A percentile compares a stretch with the other conserved stretches of the same genome.
Evolutionary conservation across 2,888 invertebrate species (phyloP).

Genomic region (Quadriops clusia): DNA sequence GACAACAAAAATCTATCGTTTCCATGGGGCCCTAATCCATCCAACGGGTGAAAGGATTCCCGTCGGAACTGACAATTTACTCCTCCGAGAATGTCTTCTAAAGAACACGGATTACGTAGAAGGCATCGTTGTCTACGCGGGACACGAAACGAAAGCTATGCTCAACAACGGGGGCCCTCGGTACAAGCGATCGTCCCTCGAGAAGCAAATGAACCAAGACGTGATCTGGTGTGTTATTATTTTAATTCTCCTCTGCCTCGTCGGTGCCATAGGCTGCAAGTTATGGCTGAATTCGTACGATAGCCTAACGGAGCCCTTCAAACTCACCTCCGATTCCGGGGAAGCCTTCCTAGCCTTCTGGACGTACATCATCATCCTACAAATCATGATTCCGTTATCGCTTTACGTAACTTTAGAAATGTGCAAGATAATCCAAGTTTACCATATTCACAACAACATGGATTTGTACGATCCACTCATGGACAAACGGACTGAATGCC

Average conservation of each 20-base stretch:
- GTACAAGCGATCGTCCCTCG: conserved; percentile 84
- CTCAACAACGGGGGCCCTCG: conserved; percentile 92
- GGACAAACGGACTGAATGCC: conserved; percentile 75
- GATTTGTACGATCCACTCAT: conserved; percentile 76
- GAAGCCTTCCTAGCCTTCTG: conserved; percentile 81
- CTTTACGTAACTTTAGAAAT: conserved; percentile 94
- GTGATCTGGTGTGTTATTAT: conserved; percentile 94
- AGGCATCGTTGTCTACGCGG: conserved; percentile 93
- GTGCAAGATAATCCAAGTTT: conserved; percentile 91
- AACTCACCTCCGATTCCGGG: conserved; percentile 38
- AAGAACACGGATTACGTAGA: conserved; percentile 96
- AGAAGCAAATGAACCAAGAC: conserved; percentile 89
- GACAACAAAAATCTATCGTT: conserved; percentile 90
- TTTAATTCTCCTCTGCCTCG: conserved; percentile 75
- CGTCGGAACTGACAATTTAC: conserved; percentile 77
- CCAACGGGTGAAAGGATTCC: conserved; percentile 68
- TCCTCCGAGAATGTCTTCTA: conserved; percentile 85
- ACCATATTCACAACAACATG: conserved; percentile 84
- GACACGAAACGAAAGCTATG: conserved; percentile 97
- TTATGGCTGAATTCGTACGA: conserved; percentile 63
- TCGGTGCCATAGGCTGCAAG: conserved; percentile 84
- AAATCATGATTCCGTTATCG: conserved; percentile 95
- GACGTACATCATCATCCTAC: conserved; percentile 91
- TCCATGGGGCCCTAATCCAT: conserved; percentile 80
- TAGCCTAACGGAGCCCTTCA: conserved; percentile 52